A percentile compares a stretch with the other conserved stretches of the same genome.
Evolutionary conservation across 2,113 vertebrate genomes (phyloP).

Genomic region (Plotosus lineatus): DNA sequence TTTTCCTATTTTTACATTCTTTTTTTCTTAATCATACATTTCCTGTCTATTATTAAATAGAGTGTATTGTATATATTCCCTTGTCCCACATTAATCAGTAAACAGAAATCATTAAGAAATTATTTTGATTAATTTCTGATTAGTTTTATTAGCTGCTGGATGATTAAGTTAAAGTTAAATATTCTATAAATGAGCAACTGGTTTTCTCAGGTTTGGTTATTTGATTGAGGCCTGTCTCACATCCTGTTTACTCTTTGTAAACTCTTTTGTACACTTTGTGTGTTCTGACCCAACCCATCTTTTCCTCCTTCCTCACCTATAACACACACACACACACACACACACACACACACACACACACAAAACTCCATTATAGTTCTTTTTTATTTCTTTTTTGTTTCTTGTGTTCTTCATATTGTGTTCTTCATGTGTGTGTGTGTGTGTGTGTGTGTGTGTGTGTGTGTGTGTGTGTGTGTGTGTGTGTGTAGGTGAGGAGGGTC

Average conservation of each 20-base stretch:
- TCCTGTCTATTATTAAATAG: background rate
- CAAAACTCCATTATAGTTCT: background rate
- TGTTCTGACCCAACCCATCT: background rate
- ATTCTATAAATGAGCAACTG: background rate
- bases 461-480: background rate
- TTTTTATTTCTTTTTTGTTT: background rate
- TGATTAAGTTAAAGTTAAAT: background rate
- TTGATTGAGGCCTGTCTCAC: background rate
- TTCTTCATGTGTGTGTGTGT: background rate
- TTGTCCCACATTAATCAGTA: background rate
- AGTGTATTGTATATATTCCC: background rate
- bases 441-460: constrained; percentile 1
- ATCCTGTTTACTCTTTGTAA: background rate
- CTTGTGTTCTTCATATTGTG: background rate
- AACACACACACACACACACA: too few relatives aligned
- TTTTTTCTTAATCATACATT: background rate
- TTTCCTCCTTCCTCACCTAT: too few relatives aligned
- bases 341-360: too few relatives aligned
- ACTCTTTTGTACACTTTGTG: background rate
- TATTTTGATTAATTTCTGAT: background rate
- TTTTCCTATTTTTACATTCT: background rate
- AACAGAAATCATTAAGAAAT: background rate
- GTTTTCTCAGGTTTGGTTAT: background rate
- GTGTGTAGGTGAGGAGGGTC: too few relatives aligned
- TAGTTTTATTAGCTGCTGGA: background rate